A percentile compares a stretch with the other conserved stretches of the same genome.
phyloP scores from a whole-genome alignment of 1,140 invertebrate species.

The Diorhabda elongata region DNA sequence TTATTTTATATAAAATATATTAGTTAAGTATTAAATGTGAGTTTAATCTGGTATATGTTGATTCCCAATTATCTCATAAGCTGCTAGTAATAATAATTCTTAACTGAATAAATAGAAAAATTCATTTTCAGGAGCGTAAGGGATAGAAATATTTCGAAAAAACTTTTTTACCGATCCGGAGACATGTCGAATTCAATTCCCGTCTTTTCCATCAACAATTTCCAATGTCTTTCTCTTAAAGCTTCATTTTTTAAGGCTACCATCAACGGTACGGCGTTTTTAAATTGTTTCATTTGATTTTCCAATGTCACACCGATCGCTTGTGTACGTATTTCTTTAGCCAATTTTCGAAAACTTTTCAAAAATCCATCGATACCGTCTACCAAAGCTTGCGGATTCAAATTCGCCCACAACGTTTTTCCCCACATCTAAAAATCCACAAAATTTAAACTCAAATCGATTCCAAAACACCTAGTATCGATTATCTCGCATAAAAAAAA shows the following conservation, averaged over 20 bases:
- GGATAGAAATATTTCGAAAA: too few relatives aligned
- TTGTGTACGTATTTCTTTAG: constrained; percentile 54
- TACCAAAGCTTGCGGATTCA: constrained; percentile 76
- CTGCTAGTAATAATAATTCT: too few relatives aligned
- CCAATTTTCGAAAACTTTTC: constrained; percentile 67
- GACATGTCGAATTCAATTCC: constrained; percentile 81
- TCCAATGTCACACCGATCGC: constrained; percentile 66
- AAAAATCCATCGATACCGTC: constrained; percentile 84
- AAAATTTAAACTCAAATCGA: background rate
- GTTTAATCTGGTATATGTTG: too few relatives aligned
- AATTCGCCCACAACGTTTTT: constrained; percentile 79
- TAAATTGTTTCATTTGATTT: constrained; percentile 81
- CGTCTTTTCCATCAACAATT: constrained; percentile 81
- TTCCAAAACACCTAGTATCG: background rate
- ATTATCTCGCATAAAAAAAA: too few relatives aligned
- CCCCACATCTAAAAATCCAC: constrained; percentile 60
- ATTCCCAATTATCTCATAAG: too few relatives aligned
- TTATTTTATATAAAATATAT: too few relatives aligned
- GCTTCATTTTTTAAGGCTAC: constrained; percentile 88
- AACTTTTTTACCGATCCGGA: constrained; percentile 52
- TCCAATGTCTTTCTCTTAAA: constrained; percentile 83
- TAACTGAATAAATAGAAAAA: too few relatives aligned
- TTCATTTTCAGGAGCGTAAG: too few relatives aligned
- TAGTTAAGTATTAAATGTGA: too few relatives aligned
- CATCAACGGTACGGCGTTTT: constrained; percentile 81